phyloP scores from a whole-genome alignment of 2,888 invertebrate genomes.

The Ptychoptera albimana region DNA sequence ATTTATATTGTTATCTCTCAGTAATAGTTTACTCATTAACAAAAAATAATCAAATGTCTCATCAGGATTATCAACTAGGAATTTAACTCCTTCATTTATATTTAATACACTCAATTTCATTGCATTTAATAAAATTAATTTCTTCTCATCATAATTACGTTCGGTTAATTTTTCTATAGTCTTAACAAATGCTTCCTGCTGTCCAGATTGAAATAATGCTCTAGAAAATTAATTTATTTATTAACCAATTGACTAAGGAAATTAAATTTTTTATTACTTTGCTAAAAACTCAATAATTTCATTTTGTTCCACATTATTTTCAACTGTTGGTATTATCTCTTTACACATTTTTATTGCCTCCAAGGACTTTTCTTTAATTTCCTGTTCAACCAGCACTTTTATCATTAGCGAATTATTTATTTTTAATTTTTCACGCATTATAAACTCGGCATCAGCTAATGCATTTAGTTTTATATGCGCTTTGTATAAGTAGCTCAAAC shows the following conservation, averaged over 20 bases:
- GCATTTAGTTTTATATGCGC: conserved; percentile 35
- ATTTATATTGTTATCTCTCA: conserved; percentile 34
- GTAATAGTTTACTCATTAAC: conserved; percentile 19
- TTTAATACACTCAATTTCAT: conserved; percentile 15
- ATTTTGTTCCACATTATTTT: neutral
- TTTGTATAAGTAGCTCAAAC: conserved; percentile 33
- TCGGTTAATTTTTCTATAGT: conserved; percentile 2
- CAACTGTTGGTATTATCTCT: conserved; percentile 17
- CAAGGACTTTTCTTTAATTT: conserved; percentile 35
- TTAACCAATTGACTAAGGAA: neutral
- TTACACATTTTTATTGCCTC: conserved; percentile 31
- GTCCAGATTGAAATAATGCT: conserved; percentile 1
- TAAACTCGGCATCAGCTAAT: conserved; percentile 30
- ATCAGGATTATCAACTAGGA: conserved; percentile 26
- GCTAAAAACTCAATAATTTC: conserved; percentile 1
- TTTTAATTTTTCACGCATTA: conserved; percentile 16
- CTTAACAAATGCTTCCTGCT: neutral
- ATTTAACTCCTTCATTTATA: conserved; percentile 36
- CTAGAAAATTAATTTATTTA: neutral
- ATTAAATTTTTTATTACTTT: conserved; percentile 1
- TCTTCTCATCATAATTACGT: neutral
- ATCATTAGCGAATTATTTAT: neutral
- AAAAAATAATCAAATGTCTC: conserved; percentile 17
- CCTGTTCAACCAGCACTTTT: conserved; percentile 18
- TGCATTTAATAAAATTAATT: conserved; percentile 12